Evolutionary conservation across 2,113 vertebrate genomes (phyloP), one percentile per base, ranked within the genome.

Genomic region (Macquaria ambigua): DNA sequence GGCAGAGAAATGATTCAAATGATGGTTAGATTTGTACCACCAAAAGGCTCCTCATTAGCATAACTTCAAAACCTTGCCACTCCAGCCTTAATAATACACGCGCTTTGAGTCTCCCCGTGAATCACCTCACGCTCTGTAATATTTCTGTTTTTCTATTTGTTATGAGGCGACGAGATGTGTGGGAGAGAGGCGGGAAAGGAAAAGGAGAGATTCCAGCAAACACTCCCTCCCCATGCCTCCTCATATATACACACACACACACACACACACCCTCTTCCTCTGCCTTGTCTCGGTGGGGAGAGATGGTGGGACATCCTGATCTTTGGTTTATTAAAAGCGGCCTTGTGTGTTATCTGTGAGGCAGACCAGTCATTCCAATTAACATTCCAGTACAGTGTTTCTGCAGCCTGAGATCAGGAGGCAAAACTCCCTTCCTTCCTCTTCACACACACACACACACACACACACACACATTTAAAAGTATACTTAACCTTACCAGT

Each of bases 311-410:
- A 83, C 86, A 68, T 90, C 87, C 69, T 87, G 89, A 93, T 90
- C 83, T 87, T 53, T 76, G 88, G 75, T 78, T 91, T 93, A 87
- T 94, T 87, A 81, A 87, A 90, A 84, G 81, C 12, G 48, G 84
- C 82, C 85, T 74, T 74, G 86, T 82, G 43, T 82, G 82, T 93
- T 94, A 95, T 95, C 93, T 87, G 81, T 66, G 78, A 91, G 83
- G 55, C 77, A 41, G 85, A 84, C 82, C 92, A 87, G 85, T 89
- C 91, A 86, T 68, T 77, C 80, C 87, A 93, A 95, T 95, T 95
- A 95, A 93, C 91, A 94, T 93, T 95, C 94, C 90, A 81, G 67
- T 61, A 53, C 75, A 74, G 90, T 81, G 86, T 77, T 84, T 68
- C 82, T 72, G 62, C 82, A 84, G 85, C 83, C 71, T 88, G 50